Percentiles rank a stretch among this genome's conserved stretches.
phyloP scores from a whole-genome alignment of 2,888 invertebrate species.

The Aelia acuminata region DNA sequence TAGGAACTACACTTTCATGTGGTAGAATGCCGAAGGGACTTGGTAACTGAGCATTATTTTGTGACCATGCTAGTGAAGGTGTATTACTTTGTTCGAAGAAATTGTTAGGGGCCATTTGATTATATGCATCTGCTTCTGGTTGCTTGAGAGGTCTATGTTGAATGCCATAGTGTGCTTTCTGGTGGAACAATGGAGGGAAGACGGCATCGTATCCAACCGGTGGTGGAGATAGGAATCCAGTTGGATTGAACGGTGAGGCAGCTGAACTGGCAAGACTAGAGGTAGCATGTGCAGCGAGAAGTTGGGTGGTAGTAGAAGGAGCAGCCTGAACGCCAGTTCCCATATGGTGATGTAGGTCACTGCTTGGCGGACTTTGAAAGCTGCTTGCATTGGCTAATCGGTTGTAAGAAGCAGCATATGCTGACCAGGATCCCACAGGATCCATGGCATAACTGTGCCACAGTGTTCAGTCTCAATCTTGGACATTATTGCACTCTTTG shows the following conservation, averaged over 20 bases:
- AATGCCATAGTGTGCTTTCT: constrained; percentile 72
- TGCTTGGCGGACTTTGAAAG: constrained; percentile 71
- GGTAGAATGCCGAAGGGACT: constrained; percentile 85
- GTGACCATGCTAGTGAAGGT: constrained; percentile 77
- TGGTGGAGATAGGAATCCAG: constrained; percentile 69
- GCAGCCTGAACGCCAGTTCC: constrained; percentile 69
- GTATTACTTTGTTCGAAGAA: constrained; percentile 60
- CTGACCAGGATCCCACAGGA: constrained; percentile 91
- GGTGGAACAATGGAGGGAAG: constrained; percentile 86
- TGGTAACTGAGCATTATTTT: constrained; percentile 76
- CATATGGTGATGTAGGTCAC: constrained; percentile 75
- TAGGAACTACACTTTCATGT: constrained; percentile 82
- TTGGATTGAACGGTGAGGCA: constrained; percentile 74
- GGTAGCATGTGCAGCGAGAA: constrained; percentile 70
- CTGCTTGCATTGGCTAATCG: constrained; percentile 82
- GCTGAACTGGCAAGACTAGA: constrained; percentile 72
- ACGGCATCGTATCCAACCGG: constrained; percentile 78
- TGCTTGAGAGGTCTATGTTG: constrained; percentile 66
- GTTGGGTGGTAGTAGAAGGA: constrained; percentile 77
- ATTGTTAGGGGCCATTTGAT: constrained; percentile 53
- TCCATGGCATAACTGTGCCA: constrained; percentile 75
- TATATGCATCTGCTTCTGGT: constrained; percentile 56
- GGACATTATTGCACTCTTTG: constrained; percentile 18
- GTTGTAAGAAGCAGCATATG: constrained; percentile 83
- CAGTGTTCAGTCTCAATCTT: neutral